Conservation (phyloP, 2,113 vertebrate species). For the Lepisosteus oculatus region DNA sequence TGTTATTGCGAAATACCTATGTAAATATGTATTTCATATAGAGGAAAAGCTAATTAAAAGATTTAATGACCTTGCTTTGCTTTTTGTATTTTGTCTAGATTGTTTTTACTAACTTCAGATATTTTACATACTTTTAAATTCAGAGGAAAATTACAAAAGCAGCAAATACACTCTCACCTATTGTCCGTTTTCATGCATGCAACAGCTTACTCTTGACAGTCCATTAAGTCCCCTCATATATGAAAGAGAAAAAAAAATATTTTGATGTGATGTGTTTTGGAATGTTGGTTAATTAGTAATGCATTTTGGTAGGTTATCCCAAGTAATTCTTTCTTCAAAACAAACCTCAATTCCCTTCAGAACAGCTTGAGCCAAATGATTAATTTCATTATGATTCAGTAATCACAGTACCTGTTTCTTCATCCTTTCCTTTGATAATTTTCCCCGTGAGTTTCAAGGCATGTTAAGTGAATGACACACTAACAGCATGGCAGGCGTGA, state of each 20-base stretch:
- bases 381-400: conserved; percentile 18
- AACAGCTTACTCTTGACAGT: too few relatives aligned
- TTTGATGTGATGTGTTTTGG: too few relatives aligned
- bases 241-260: too few relatives aligned
- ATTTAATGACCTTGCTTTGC: neutral
- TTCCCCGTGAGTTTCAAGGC: conserved; percentile 15
- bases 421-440: conserved; percentile 5
- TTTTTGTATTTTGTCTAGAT: neutral
- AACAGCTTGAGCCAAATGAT: conserved; percentile 10
- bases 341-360: too few relatives aligned
- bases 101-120: neutral
- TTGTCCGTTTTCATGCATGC: too few relatives aligned
- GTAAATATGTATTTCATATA: conserved; percentile 5
- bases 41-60: neutral
- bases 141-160: too few relatives aligned
- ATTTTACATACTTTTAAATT: too few relatives aligned
- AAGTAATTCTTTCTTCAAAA: too few relatives aligned
- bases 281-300: too few relatives aligned
- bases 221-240: too few relatives aligned
- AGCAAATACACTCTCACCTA: too few relatives aligned
- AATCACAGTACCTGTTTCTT: conserved; percentile 11
- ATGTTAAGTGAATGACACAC: conserved; percentile 55
- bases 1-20: conserved; percentile 9
- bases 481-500: conserved; percentile 46
- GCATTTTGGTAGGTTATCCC: too few relatives aligned